Evolutionary conservation across 1,140 invertebrate species (phyloP), one percentile per base, ranked within the genome.

Genomic region (Heliothis virescens): DNA sequence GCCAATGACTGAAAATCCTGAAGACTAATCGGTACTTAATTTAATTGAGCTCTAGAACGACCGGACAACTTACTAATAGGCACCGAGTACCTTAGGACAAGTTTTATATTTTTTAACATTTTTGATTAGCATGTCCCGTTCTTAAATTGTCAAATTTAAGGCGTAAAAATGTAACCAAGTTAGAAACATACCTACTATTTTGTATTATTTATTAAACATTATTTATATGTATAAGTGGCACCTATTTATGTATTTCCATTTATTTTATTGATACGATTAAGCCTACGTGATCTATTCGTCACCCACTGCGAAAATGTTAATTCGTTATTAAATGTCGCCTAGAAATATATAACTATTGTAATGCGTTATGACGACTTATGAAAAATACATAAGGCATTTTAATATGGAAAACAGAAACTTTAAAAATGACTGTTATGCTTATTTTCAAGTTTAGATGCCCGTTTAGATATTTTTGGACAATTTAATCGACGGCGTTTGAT

Each of bases 291-390:
- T n/a, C 13, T 12, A 26, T 21, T 13, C 21, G 50, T 48, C 29
- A 55, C 69, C 69, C 69, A 72, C 69, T 72, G 69, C 52, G 52
- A 72, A 72, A 55, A 72, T 55, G 69, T 57, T 16, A 55, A 52
- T 72, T 72, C 52, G 50, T 55, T 57, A 72, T 71, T 57, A 15
- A 55, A 55, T 72, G 52, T 57, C 18, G 47, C 48, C 52, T 71
- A 71, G 21, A 71, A 53, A 71, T 52, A 71, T 7, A 7, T 41
- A 41, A 26, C 21, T 41, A 9, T 41, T 41, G 9, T 41, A 41
- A 41, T 41, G 34, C 5, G 5, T 9, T 41, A 41, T 41, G 34
- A 41, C 34, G 34, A 41, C 34, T 41, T 41, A 41, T 7, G 34
- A 41, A 41, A 57, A 41, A 57, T 57, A 18, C 55, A 48, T 4